Conservation (phyloP, 2,797 vertebrate genomes). For the Dallia pectoralis region DNA sequence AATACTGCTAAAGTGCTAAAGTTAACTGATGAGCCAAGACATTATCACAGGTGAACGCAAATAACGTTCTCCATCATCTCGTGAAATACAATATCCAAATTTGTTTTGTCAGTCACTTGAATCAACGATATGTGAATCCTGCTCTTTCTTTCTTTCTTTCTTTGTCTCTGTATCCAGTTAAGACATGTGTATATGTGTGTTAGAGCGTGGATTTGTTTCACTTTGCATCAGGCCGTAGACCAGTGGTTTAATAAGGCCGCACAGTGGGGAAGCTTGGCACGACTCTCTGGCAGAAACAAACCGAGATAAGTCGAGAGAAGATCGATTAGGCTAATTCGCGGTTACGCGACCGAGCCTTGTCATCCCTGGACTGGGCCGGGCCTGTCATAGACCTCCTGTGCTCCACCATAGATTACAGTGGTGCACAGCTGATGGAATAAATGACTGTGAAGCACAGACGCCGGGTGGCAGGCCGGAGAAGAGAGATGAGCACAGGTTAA, state of each 20-base stretch:
- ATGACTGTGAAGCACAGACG: slow-evolving; percentile 58
- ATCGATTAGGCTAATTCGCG: slow-evolving; percentile 55
- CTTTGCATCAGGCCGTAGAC: slow-evolving; percentile 43
- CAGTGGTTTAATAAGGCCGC: slow-evolving; percentile 33
- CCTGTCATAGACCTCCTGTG: slow-evolving; percentile 38
- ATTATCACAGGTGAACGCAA: too few relatives aligned
- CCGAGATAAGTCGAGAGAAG: slow-evolving; percentile 40
- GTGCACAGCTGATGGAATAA: slow-evolving; percentile 51
- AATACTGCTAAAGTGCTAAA: neutral
- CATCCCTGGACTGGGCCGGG: slow-evolving; percentile 36
- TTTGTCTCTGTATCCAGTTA: slow-evolving; percentile 32
- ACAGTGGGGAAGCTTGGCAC: slow-evolving; percentile 39
- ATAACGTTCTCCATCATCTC: too few relatives aligned
- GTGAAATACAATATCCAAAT: slow-evolving; percentile 50
- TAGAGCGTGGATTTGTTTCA: slow-evolving; percentile 52
- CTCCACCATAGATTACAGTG: slow-evolving; percentile 43
- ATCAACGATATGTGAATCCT: slow-evolving; percentile 32
- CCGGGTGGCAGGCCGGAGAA: slow-evolving; percentile 51
- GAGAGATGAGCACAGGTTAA: slow-evolving; percentile 68
- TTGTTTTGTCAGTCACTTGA: slow-evolving; percentile 48
- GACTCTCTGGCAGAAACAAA: slow-evolving; percentile 26
- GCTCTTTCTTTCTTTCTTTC: neutral
- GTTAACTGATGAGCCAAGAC: too few relatives aligned
- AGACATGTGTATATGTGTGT: slow-evolving; percentile 25
- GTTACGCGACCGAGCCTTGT: slow-evolving; percentile 48